Evolutionary conservation across 2,113 vertebrate genomes (phyloP).

Genomic region (Tursiops truncatus): DNA sequence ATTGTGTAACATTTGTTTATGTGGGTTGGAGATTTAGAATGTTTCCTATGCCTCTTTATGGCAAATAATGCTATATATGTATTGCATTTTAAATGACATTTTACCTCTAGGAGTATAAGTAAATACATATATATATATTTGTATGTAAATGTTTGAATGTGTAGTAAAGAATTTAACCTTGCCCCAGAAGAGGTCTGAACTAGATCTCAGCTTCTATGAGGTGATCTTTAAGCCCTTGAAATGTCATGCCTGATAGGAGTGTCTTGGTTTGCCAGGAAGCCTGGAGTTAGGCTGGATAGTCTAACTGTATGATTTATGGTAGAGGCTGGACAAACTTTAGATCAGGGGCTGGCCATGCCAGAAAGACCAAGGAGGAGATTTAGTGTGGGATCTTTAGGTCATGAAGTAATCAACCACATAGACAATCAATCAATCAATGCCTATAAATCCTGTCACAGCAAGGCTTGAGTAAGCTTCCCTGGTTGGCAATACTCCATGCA

Average conservation of each 20-base stretch:
- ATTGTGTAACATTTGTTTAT: neutral
- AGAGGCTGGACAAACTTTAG: neutral
- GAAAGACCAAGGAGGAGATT: neutral
- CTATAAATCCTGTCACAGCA: neutral
- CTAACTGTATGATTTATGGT: neutral
- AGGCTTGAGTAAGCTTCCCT: neutral
- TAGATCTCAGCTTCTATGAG: neutral
- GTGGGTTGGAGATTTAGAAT: neutral
- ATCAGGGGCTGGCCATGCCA: neutral
- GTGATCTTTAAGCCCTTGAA: neutral
- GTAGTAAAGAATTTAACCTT: slow-evolving; percentile 19
- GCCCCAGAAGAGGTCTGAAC: neutral
- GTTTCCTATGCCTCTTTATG: neutral
- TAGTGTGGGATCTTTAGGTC: neutral
- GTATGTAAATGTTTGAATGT: neutral
- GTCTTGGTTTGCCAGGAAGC: neutral
- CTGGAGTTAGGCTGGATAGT: neutral
- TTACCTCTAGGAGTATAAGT: no score
- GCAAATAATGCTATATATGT: neutral
- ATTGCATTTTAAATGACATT: neutral
- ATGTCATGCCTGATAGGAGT: neutral
- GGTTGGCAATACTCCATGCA: neutral
- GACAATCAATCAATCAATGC: neutral
- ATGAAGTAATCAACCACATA: neutral
- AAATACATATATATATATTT: no score